Percentiles rank a stretch among this genome's conserved stretches.
Conservation (phyloP, 2,113 vertebrate species). For the Meriones unguiculatus region DNA sequence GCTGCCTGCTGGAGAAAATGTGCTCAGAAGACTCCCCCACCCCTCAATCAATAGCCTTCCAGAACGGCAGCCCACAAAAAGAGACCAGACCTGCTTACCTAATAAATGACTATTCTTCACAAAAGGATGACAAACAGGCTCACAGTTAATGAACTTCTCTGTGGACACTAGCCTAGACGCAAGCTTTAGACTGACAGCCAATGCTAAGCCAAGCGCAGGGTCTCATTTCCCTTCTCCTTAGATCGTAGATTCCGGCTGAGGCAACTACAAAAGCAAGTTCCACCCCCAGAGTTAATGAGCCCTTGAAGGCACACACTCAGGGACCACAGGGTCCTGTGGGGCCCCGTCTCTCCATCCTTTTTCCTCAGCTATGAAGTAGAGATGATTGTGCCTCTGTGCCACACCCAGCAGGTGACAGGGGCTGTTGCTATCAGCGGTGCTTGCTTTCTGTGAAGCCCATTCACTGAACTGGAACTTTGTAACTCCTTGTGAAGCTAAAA, state of each 20-base stretch:
- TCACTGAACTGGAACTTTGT: not conserved
- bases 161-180: not conserved
- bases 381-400: not conserved
- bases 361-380: not conserved
- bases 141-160: not conserved
- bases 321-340: not conserved
- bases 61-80: conserved; percentile 24
- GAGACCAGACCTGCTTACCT: not conserved
- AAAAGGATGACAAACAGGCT: not conserved
- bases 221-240: not conserved
- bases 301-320: not conserved
- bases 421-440: rapidly evolving
- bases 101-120: conserved; percentile 44
- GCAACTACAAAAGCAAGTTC: not conserved
- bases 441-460: not conserved
- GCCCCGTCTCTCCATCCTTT: not conserved
- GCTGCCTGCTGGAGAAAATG: not conserved
- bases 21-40: not conserved
- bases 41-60: conserved; percentile 29
- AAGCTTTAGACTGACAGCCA: not conserved
- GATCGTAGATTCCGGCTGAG: not conserved
- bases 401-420: no score
- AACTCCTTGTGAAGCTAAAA: not conserved
- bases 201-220: not conserved
- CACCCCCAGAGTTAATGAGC: not conserved